A percentile compares a stretch with the other conserved stretches of the same genome.
phyloP scores from a whole-genome alignment of 1,140 invertebrate species.

The Rhynchophorus ferrugineus region DNA sequence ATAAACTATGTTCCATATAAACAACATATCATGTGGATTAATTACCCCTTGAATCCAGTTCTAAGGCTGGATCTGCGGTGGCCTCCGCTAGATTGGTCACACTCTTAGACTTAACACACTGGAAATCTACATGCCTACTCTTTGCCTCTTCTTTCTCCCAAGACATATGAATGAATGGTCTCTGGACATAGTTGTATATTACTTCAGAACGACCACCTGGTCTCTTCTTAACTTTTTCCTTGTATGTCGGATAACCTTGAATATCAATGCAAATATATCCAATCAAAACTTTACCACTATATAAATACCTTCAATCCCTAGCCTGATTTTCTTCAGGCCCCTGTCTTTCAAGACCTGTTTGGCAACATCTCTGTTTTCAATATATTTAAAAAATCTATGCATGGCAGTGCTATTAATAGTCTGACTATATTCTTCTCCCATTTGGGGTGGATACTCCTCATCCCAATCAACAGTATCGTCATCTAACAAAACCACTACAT shows the following conservation, averaged over 20 bases:
- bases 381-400: conserved; percentile 99
- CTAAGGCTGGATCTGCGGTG: conserved; percentile 74
- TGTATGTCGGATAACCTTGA: conserved; percentile 90
- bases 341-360: conserved; percentile 98
- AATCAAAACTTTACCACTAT: not conserved
- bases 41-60: conserved; percentile 55
- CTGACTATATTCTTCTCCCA: conserved; percentile 97
- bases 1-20: too few relatives aligned
- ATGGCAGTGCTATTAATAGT: conserved; percentile 86
- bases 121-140: conserved; percentile 97
- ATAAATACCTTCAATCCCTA: conserved; percentile 82
- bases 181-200: conserved; percentile 98
- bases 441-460: conserved; percentile 96
- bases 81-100: conserved; percentile 89
- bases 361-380: conserved; percentile 98
- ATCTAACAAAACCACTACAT: conserved; percentile 92
- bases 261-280: not conserved
- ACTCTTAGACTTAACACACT: conserved; percentile 91
- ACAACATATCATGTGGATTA: too few relatives aligned
- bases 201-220: conserved; percentile 90
- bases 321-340: conserved; percentile 96
- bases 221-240: conserved; percentile 90
- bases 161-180: conserved; percentile 99
- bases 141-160: conserved; percentile 99
- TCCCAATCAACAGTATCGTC: conserved; percentile 98